Evolutionary conservation across 1,140 invertebrate genomes (phyloP).

Genomic region (Elysia chlorotica): DNA sequence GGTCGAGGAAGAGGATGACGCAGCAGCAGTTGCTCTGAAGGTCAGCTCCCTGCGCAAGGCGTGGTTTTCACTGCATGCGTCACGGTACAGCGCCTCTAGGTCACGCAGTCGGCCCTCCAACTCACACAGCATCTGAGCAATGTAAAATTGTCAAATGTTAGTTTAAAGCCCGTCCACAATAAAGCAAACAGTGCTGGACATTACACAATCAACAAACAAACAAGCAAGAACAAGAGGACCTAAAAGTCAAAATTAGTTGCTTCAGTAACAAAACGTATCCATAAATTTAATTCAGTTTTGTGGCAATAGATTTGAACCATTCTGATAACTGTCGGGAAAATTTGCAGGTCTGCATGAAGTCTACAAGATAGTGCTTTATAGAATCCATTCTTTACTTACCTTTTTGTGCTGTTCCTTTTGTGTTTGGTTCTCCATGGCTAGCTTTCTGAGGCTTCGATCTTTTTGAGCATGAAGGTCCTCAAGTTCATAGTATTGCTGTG

Average conservation of each 20-base stretch:
- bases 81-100: constrained; percentile 27
- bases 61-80: constrained; percentile 22
- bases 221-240: not conserved
- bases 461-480: no score
- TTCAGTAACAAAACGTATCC: not conserved
- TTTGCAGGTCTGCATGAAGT: no score
- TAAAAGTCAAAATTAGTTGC: not conserved
- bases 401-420: no score
- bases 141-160: no score
- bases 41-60: constrained; percentile 19
- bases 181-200: not conserved
- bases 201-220: not conserved
- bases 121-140: constrained; percentile 16
- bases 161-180: not conserved
- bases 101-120: constrained; percentile 19
- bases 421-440: no score
- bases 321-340: not conserved
- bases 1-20: no score
- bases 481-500: no score
- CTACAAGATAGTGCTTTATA: no score
- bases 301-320: not conserved
- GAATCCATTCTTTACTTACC: no score
- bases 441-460: no score
- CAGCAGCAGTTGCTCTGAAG: not conserved
- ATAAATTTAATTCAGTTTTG: not conserved